phyloP scores from a whole-genome alignment of 2,888 invertebrate genomes.

The Yponomeuta malinellus region DNA sequence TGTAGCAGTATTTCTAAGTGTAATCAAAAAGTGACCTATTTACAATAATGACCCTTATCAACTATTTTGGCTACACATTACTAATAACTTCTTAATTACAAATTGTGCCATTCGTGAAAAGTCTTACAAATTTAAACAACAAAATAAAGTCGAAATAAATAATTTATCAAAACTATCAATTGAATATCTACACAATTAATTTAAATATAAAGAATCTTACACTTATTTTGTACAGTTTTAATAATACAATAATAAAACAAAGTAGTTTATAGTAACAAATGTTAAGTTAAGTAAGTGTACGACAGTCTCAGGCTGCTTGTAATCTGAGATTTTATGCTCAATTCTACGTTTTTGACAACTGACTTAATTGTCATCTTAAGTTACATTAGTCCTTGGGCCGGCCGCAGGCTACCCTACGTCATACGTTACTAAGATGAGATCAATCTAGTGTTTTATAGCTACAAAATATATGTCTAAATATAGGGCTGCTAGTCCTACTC shows the following conservation, averaged over 20 bases:
- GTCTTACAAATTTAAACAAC: conserved; percentile 27
- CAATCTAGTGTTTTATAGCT: too few species aligned
- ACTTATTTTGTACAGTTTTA: conserved; percentile 64
- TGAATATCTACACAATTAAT: conserved; percentile 57
- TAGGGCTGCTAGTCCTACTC: too few species aligned
- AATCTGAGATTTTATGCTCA: not conserved
- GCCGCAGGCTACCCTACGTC: too few species aligned
- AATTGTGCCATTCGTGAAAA: conserved; percentile 66
- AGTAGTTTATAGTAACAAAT: conserved; percentile 20
- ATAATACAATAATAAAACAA: conserved; percentile 47
- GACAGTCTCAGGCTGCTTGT: not conserved
- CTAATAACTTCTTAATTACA: conserved; percentile 64
- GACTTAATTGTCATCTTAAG: too few species aligned
- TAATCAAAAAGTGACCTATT: conserved; percentile 58
- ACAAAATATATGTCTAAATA: too few species aligned
- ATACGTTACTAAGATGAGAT: too few species aligned
- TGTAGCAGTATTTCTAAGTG: conserved; percentile 36
- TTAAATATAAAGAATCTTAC: conserved; percentile 45
- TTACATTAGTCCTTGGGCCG: too few species aligned
- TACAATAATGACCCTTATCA: conserved; percentile 56
- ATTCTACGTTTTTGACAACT: not conserved
- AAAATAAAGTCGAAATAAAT: conserved; percentile 26
- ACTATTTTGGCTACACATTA: conserved; percentile 74
- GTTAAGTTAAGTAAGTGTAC: conserved; percentile 1
- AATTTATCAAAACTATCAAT: conserved; percentile 27